These are phyloP conservation scores for Meteorus colon DNA, from an alignment of 2,888 invertebrate species.

Conservation along the genomic window DNA sequence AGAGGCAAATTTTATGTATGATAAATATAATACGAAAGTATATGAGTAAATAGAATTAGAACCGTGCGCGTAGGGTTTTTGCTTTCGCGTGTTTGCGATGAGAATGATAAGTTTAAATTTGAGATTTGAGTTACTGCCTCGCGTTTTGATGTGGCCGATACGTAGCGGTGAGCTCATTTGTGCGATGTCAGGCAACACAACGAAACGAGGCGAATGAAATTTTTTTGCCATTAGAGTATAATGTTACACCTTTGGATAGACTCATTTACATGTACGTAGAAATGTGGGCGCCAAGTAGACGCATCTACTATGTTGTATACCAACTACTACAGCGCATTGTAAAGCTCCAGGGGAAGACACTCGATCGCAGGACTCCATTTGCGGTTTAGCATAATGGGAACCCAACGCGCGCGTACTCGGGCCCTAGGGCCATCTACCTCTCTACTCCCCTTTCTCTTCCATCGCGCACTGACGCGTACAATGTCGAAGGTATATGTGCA, in stretches of 20 bases:
- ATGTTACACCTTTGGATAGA: constrained; percentile 69
- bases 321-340: constrained; percentile 60
- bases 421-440: constrained; percentile 61
- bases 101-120: constrained; percentile 31
- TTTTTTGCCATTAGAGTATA: constrained; percentile 63
- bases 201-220: constrained; percentile 67
- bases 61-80: background rate
- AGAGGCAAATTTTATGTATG: too few relatives aligned
- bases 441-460: constrained; percentile 45
- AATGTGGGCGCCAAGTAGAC: background rate
- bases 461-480: constrained; percentile 40
- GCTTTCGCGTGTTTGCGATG: constrained; percentile 12
- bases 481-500: constrained; percentile 24
- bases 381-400: constrained; percentile 74
- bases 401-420: constrained; percentile 67
- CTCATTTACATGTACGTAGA: background rate
- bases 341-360: constrained; percentile 67
- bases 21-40: too few relatives aligned
- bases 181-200: constrained; percentile 55
- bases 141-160: constrained; percentile 46
- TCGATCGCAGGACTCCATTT: constrained; percentile 74
- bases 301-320: background rate
- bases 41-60: constrained; percentile 22
- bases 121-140: background rate
- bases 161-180: constrained; percentile 60